Percentiles rank a stretch among this genome's conserved stretches.
phyloP scores from a whole-genome alignment of 2,888 invertebrate species.

The Rhopalosiphum nymphaeae region DNA sequence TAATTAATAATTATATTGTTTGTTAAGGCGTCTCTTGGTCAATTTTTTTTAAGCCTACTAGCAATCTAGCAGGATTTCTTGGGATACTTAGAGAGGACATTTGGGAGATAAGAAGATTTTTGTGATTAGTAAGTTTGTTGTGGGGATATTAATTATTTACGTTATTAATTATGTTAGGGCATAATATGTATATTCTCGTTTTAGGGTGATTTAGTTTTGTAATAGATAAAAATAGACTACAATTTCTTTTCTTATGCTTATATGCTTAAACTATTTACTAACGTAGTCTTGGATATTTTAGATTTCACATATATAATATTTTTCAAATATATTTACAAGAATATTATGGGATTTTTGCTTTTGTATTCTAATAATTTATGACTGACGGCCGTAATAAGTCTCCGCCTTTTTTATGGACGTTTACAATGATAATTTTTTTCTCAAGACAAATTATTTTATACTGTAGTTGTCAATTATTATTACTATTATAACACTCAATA shows the following conservation, averaged over 20 bases:
- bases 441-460: too few relatives aligned
- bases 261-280: background rate
- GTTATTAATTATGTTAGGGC: background rate
- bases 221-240: background rate
- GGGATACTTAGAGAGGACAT: background rate
- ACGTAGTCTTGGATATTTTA: background rate
- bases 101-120: background rate
- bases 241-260: background rate
- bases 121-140: background rate
- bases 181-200: background rate
- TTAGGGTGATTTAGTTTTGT: background rate
- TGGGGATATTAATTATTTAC: background rate
- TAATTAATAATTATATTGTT: too few relatives aligned
- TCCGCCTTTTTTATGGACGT: too few relatives aligned
- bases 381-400: too few relatives aligned
- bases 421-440: too few relatives aligned
- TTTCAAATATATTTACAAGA: too few relatives aligned
- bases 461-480: too few relatives aligned
- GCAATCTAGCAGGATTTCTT: background rate
- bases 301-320: too few relatives aligned
- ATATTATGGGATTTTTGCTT: too few relatives aligned
- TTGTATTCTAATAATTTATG: too few relatives aligned
- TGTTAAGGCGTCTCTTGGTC: too few relatives aligned
- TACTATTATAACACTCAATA: too few relatives aligned
- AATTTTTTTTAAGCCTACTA: background rate